Base-by-base conservation (phyloP, 2,888 invertebrate species). In the Hyles lineata region DNA sequence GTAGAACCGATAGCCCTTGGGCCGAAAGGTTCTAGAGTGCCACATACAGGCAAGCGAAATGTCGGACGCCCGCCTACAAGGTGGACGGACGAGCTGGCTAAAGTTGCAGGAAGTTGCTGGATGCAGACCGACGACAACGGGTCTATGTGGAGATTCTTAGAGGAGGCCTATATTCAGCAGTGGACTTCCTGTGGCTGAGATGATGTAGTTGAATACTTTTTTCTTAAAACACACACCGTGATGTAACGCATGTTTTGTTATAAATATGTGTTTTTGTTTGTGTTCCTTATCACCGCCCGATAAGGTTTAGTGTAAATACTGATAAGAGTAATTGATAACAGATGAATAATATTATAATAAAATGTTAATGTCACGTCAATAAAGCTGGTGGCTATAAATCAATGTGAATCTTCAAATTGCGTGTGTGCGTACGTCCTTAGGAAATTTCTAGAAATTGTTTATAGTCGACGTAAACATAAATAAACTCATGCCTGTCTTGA, bases 211-310 rank as follows among this genome's bases (percentile, higher is more conserved):
- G 17, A 61, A 17, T 59, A 35, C 11, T 32, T 43, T 70, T 8
- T 23, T 71, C 23, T 43, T 59, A 6, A 55, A 55, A 55, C 29
- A n/a, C n/a, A 29, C 7, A 61, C 29, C n/a, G 23, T 55, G 73
- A 80, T 77, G 76, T 79, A 74, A 69, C 72, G 61, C 55, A 71
- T 55, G n/a, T 71, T 55, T 63, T 72, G 35, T 63, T 72, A 63
- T 32, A 67, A 77, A 72, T 74, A 77, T 85, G 50, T 89, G 86
- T 88, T 88, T 86, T 84, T 88, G 85, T 88, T 88, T 85, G 84
- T 76, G 7, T 15, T 7, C 62, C 74, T 83, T 87, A 87, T 87
- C 79, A 62, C 17, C n/a, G 62, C 52, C 73, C 73, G 85, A 88
- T 86, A 87, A 79, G 82, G 79, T 82, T 79, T 78, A 77, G 70